A percentile compares a stretch with the other conserved stretches of the same genome.
These are phyloP conservation scores for Agonopterix alstromeriana DNA, from an alignment of 2,888 invertebrate genomes.

Conservation along the genomic window DNA sequence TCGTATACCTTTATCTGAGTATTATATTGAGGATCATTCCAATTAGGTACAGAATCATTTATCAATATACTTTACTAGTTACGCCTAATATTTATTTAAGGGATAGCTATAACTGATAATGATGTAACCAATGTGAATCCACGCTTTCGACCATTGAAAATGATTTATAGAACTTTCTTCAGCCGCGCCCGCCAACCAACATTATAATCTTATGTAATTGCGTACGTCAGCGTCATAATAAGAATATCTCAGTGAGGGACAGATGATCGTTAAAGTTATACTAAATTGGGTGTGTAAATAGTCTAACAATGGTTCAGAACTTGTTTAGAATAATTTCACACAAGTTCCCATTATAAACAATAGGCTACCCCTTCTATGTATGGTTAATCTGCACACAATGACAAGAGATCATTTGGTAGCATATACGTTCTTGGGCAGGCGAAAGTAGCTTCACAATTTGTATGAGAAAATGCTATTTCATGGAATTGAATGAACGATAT, in stretches of 20 bases:
- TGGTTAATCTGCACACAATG: constrained; percentile 55
- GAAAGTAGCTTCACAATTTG: constrained; percentile 58
- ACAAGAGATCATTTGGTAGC: constrained; percentile 37
- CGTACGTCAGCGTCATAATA: not conserved
- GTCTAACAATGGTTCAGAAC: constrained; percentile 24
- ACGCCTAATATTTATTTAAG: too few species aligned
- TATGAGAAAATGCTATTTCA: constrained; percentile 58
- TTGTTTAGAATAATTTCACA: too few species aligned
- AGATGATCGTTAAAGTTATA: constrained; percentile 5
- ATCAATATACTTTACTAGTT: too few species aligned
- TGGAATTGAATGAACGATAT: constrained; percentile 34
- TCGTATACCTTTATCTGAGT: too few species aligned
- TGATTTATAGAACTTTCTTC: constrained; percentile 22
- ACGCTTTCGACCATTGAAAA: constrained; percentile 16
- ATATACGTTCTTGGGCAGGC: constrained; percentile 36
- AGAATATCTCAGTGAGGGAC: not conserved
- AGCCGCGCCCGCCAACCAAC: constrained; percentile 4
- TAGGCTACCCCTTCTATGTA: constrained; percentile 15
- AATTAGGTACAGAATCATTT: too few species aligned
- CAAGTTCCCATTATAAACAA: constrained; percentile 17
- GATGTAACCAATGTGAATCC: constrained; percentile 8
- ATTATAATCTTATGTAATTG: constrained; percentile 8
- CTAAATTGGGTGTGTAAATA: constrained; percentile 13
- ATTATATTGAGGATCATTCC: too few species aligned
- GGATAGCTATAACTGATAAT: too few species aligned